phyloP scores from a whole-genome alignment of 2,888 invertebrate genomes.

The Agrochola circellaris region DNA sequence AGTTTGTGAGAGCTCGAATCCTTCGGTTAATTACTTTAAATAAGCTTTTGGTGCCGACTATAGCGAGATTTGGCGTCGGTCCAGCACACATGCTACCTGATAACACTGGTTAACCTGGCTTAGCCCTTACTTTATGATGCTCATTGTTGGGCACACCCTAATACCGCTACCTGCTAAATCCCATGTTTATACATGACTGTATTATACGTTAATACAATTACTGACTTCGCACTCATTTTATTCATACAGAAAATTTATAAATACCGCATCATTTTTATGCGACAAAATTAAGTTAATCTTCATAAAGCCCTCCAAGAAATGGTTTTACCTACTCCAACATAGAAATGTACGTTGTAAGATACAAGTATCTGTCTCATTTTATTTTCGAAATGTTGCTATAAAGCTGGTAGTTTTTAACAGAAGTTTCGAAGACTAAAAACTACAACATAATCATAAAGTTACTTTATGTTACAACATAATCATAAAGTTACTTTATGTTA shows the following conservation, averaged over 20 bases:
- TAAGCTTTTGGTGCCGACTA: not conserved
- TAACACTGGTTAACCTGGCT: not conserved
- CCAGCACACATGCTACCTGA: constrained; percentile 60
- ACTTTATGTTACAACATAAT: too few species aligned
- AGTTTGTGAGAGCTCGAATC: too few species aligned
- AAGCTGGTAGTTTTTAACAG: not conserved
- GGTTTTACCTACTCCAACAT: not conserved
- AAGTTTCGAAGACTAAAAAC: not conserved
- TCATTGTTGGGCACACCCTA: constrained; percentile 52
- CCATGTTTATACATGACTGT: not conserved
- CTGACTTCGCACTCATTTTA: too few species aligned
- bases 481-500: too few species aligned
- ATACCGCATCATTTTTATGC: too few species aligned
- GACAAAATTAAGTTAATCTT: not conserved
- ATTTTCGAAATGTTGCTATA: not conserved
- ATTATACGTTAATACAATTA: not conserved
- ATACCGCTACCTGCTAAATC: not conserved
- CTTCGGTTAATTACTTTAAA: constrained; percentile 16
- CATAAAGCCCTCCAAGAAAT: not conserved
- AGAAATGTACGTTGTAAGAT: too few species aligned
- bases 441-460: too few species aligned
- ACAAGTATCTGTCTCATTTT: not conserved
- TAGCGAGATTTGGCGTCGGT: constrained; percentile 66
- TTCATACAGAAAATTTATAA: too few species aligned
- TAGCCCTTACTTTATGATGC: constrained; percentile 70